These are phyloP conservation scores for Sebastes cheni DNA, from an alignment of 2,797 vertebrate genomes.

Conservation along the genomic window DNA sequence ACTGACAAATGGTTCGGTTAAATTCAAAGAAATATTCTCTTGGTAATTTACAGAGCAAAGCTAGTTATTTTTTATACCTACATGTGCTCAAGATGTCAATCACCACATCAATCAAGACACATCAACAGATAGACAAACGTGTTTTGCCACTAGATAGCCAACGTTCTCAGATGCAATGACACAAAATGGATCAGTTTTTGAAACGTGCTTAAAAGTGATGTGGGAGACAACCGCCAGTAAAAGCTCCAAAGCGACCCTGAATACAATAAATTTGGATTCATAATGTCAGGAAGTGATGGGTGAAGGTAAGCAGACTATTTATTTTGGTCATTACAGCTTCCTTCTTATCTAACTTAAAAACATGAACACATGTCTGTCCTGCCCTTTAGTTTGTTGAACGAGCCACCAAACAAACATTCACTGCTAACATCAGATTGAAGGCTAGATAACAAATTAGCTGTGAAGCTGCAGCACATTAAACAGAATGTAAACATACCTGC, in stretches of 20 bases:
- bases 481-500: not conserved
- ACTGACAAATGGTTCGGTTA: too few species aligned
- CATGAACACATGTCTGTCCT: not conserved
- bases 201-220: too few species aligned
- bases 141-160: too few species aligned
- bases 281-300: too few species aligned
- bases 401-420: not conserved
- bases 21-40: too few species aligned
- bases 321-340: too few species aligned
- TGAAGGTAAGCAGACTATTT: too few species aligned
- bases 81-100: not conserved
- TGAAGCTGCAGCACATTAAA: not conserved
- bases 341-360: not conserved
- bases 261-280: too few species aligned
- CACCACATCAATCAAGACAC: rapidly evolving
- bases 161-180: too few species aligned
- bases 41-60: not conserved
- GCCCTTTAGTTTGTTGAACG: not conserved
- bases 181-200: too few species aligned
- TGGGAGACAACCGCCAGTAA: rapidly evolving
- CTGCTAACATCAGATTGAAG: not conserved
- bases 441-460: not conserved
- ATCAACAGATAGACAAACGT: too few species aligned
- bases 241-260: too few species aligned
- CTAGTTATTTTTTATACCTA: not conserved